Base-by-base conservation (phyloP, 2,113 vertebrate species). In the Psephotus haematonotus region DNA sequence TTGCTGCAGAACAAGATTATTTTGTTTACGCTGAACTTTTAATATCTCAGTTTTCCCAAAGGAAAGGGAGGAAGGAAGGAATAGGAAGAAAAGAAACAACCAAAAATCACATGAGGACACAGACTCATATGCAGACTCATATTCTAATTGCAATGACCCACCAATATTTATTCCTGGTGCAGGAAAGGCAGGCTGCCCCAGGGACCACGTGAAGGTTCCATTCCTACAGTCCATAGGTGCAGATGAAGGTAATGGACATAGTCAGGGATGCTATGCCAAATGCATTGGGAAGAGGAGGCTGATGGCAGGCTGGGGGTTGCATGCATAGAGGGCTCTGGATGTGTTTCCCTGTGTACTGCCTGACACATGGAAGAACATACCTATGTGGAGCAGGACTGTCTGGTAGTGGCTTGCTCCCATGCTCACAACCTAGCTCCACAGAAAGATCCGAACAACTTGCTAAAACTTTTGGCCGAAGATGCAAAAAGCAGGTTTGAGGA, bases 361-460 rank as follows among this genome's bases (percentile, higher is more conserved):
- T 33, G 71, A 23, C 37, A 65, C 6, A 1, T 16, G 46, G 59
- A 46, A 86, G 50, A 86, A 33, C 35, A 55, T 0, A 3, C 2
- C 11, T 55, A 18, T 0, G 0, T 62, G 33, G 33, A 86, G 7
- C 24, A 60, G 53, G 44, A n/a, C 67, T 74, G 44, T 55, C 16
- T 13, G 47, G 29, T 8, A 39, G 23, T 8, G 25, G 9, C 11
- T 72, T 52, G 6, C 5, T 62, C 19, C 47, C 33, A 46, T 29
- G 33, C 35, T 50, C 47, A 50, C 23, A 33, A 6, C 29, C 47
- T 41, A 24, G 15, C 20, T 87, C 31, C 35, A 39, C 35, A 7
- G 2, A 53, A 31, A 59, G 29, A 13, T 37, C 12, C 14, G 53
- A 67, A 37, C 2, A 57, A 1, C 12, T 28, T 47, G 9, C 17